These are phyloP conservation scores for Lasioglossum vierecki DNA, from an alignment of 2,888 invertebrate genomes.

Conservation along the genomic window DNA sequence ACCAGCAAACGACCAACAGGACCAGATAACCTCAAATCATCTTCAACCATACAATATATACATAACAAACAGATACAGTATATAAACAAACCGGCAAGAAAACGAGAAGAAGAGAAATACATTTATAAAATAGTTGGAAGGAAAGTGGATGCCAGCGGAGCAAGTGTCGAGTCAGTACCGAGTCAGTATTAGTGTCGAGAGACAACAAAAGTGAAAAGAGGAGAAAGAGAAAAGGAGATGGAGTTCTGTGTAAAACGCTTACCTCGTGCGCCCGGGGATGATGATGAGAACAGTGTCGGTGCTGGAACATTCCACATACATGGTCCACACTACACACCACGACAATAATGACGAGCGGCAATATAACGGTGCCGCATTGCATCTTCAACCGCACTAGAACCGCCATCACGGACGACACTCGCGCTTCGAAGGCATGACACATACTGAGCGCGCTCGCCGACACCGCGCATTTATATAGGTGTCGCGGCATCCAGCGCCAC, in stretches of 20 bases:
- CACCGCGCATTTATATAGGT: conserved; percentile 76
- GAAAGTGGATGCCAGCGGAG: conserved; percentile 10
- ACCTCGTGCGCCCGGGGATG: conserved; percentile 90
- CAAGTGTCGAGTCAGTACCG: conserved; percentile 28
- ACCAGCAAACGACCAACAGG: not conserved
- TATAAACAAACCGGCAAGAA: not conserved
- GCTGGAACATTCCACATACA: conserved; percentile 81
- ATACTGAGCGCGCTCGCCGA: conserved; percentile 78
- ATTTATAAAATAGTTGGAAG: conserved; percentile 5
- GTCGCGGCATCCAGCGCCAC: conserved; percentile 70
- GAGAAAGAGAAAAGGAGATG: conserved; percentile 14
- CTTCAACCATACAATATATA: not conserved
- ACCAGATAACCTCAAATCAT: not conserved
- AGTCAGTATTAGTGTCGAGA: not conserved
- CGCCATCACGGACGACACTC: conserved; percentile 79
- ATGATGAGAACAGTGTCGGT: conserved; percentile 86
- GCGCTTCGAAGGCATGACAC: conserved; percentile 80
- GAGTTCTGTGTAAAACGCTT: conserved; percentile 76
- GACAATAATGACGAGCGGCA: conserved; percentile 75
- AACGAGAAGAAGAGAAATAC: not conserved
- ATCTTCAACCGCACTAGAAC: conserved; percentile 82
- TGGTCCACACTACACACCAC: conserved; percentile 75
- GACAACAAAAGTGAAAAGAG: conserved; percentile 49
- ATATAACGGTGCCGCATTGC: conserved; percentile 78
- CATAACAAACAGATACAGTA: not conserved